Base-by-base conservation (phyloP, 2,113 vertebrate genomes). In the Gila orcuttii region DNA sequence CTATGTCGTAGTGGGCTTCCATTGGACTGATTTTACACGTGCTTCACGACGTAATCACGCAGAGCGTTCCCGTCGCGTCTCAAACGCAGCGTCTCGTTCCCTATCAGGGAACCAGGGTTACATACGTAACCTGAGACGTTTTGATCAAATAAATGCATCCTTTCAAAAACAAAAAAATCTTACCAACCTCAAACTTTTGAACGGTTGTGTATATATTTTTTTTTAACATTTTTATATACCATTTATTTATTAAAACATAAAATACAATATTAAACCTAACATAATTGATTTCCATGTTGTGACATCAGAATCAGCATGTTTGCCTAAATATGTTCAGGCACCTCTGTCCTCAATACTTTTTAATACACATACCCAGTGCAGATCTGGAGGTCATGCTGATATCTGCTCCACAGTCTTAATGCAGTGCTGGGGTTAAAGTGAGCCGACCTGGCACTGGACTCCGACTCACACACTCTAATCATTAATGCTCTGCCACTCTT, bases 401-500 rank as follows among this genome's bases (percentile, higher is more conserved):
- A 55, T 11, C 50, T 42, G 25, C 78, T 60, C 1, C 42, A 73
- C 9, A 57, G 77, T 55, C 33, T 66, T 47, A 73, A 86, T 73
- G 57, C 52, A 62, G 21, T 3, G 50, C 31, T 76, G 28, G 9
- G 13, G 47, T 87, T 68, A 23, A 66, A 60, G 59, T 25, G 21
- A 78, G 74, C 59, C 57, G 74, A 33, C 36, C 52, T 86, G 66
- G 64, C 82, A 74, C 47, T 28, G 68, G 68, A 42, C 68, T 71
- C 82, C 80, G 68, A 79, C 57, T 85, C 78, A 68, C 9, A 69
- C 50, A 36, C 59, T 60, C 64, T 7, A 82, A 75, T 86, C 85
- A 86, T 81, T 86, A 86, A 75, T 86, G 76, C 28, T 55, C 66
- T 69, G 68, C 52, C 42, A 71, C 57, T 82, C 79, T 60, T 68